Conservation (phyloP, 2,113 vertebrate species). For the Daphoenositta chrysoptera region DNA sequence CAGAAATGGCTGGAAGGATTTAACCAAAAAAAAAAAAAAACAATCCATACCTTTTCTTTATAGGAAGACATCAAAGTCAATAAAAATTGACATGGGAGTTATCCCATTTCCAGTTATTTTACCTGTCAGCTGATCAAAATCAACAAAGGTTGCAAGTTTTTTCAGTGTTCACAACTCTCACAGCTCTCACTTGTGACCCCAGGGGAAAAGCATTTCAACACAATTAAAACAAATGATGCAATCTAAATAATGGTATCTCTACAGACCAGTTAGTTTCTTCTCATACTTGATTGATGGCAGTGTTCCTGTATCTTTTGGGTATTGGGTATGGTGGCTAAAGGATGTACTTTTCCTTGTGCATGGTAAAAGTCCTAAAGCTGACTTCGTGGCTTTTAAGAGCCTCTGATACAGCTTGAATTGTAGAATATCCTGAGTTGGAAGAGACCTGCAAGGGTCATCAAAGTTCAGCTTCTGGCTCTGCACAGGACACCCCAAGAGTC, state of each 20-base stretch:
- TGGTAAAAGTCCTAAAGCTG: not conserved
- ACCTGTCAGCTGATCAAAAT: not conserved
- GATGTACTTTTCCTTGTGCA: not conserved
- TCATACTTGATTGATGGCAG: not conserved
- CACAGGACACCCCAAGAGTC: too few relatives aligned
- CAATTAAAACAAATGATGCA: not conserved
- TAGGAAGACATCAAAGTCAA: not conserved
- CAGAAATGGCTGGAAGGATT: not conserved
- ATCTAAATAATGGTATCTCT: not conserved
- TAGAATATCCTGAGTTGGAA: not conserved
- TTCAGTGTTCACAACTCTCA: not conserved
- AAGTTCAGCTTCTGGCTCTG: not conserved
- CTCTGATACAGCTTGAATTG: not conserved
- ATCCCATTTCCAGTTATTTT: not conserved
- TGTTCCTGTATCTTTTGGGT: not conserved
- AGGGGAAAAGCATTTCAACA: not conserved
- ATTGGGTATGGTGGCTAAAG: not conserved
- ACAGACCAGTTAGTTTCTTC: not conserved
- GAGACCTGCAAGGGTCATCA: not conserved
- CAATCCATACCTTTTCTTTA: not conserved
- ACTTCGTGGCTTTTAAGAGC: not conserved
- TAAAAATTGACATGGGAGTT: not conserved
- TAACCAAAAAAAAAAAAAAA: not conserved
- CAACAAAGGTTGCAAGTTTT: not conserved
- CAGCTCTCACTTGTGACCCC: not conserved